phyloP scores from a whole-genome alignment of 2,888 invertebrate species.

The Cerastoderma edule region DNA sequence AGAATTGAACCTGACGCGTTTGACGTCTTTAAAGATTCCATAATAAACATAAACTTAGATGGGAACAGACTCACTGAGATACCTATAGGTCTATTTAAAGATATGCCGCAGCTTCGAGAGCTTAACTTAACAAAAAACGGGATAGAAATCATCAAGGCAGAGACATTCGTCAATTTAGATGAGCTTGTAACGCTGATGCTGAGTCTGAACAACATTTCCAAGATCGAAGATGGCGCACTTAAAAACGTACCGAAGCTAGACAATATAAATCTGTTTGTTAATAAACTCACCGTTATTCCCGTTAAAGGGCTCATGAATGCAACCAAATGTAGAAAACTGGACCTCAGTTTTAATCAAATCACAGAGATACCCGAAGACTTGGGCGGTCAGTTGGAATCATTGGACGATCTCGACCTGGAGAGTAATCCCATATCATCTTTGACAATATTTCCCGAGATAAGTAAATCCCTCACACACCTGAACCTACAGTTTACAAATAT shows the following conservation, averaged over 20 bases:
- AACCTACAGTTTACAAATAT: constrained; percentile 40
- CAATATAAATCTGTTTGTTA: constrained; percentile 33
- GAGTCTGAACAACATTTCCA: constrained; percentile 19
- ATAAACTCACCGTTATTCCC: constrained; percentile 35
- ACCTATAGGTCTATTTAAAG: constrained; percentile 26
- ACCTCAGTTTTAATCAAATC: constrained; percentile 35
- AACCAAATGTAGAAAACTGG: constrained; percentile 7
- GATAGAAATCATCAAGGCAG: constrained; percentile 16
- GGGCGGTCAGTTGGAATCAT: constrained; percentile 15
- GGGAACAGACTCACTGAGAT: constrained; percentile 26
- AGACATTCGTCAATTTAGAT: constrained; percentile 34
- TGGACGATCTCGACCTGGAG: constrained; percentile 40
- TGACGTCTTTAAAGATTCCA: constrained; percentile 35
- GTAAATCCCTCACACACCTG: constrained; percentile 27
- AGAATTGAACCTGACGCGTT: constrained; percentile 35
- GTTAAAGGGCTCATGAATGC: constrained; percentile 18
- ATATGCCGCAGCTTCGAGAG: constrained; percentile 25
- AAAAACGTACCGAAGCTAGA: constrained; percentile 24
- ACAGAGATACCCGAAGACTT: constrained; percentile 19
- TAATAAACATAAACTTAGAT: constrained; percentile 21
- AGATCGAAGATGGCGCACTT: constrained; percentile 34
- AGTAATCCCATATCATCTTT: constrained; percentile 32
- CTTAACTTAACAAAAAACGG: constrained; percentile 31
- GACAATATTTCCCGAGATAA: constrained; percentile 41
- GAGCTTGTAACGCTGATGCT: constrained; percentile 29